phyloP scores from a whole-genome alignment of 2,113 vertebrate species.

The Microcebus murinus region DNA sequence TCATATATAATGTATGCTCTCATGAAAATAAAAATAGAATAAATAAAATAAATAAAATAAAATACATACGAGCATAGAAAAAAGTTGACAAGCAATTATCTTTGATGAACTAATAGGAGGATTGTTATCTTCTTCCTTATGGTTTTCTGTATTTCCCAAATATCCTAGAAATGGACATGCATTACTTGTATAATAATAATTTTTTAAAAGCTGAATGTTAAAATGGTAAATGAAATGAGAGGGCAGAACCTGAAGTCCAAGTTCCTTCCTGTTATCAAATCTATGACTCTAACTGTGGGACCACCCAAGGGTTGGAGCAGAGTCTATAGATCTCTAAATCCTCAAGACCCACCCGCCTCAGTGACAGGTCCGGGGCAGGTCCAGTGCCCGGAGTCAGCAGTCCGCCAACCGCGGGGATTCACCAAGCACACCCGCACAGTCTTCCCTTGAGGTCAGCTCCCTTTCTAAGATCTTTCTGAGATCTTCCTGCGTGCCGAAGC shows the following conservation, averaged over 20 bases:
- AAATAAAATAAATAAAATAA: too few species aligned
- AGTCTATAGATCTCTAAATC: not conserved
- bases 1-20: not conserved
- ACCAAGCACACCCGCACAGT: not conserved
- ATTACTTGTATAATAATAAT: not conserved
- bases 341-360: not conserved
- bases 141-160: not conserved
- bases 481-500: not conserved
- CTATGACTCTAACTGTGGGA: not conserved
- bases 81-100: not conserved
- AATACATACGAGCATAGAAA: not conserved
- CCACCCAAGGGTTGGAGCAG: not conserved
- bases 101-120: not conserved
- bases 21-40: not conserved
- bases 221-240: not conserved
- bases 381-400: not conserved
- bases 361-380: not conserved
- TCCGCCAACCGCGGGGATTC: accelerated
- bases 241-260: not conserved
- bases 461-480: not conserved
- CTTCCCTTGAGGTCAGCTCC: not conserved
- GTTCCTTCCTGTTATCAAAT: not conserved
- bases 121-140: not conserved
- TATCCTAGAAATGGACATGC: not conserved
- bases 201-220: not conserved